phyloP scores from a whole-genome alignment of 2,113 vertebrate species.

The Pedionomus torquatus region DNA sequence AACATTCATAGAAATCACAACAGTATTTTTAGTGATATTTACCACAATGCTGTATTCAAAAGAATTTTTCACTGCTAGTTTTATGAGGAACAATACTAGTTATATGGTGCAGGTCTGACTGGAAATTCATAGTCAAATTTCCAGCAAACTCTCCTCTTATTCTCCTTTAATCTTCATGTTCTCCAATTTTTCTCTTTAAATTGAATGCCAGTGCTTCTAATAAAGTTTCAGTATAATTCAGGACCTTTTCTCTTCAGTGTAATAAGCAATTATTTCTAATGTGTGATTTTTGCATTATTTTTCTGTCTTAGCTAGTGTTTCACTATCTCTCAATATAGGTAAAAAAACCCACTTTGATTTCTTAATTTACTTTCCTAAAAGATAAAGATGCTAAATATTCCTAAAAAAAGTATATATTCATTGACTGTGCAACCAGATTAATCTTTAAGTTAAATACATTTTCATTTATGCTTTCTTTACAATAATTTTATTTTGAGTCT shows the following conservation, averaged over 20 bases:
- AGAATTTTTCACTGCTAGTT: neutral
- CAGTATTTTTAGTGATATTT: neutral
- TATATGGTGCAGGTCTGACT: neutral
- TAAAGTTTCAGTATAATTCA: neutral
- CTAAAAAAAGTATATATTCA: neutral
- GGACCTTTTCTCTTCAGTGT: neutral
- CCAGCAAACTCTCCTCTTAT: neutral
- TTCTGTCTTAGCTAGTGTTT: neutral
- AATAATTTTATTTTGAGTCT: neutral
- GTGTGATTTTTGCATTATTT: neutral
- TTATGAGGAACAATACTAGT: neutral
- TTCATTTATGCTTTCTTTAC: neutral
- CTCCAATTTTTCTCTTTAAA: neutral
- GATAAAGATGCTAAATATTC: neutral
- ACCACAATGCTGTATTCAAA: neutral
- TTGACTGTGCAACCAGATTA: neutral
- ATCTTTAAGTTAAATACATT: neutral
- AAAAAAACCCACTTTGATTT: neutral
- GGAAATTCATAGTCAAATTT: neutral
- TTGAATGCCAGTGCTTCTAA: neutral
- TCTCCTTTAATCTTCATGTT: neutral
- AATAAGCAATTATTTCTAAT: neutral
- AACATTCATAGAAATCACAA: neutral
- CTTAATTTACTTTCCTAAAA: neutral
- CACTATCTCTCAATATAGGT: neutral